These are phyloP conservation scores for Pocillopora damicornis DNA, from an alignment of 64 coral and sea anemone genomes.

Conservation along the genomic window DNA sequence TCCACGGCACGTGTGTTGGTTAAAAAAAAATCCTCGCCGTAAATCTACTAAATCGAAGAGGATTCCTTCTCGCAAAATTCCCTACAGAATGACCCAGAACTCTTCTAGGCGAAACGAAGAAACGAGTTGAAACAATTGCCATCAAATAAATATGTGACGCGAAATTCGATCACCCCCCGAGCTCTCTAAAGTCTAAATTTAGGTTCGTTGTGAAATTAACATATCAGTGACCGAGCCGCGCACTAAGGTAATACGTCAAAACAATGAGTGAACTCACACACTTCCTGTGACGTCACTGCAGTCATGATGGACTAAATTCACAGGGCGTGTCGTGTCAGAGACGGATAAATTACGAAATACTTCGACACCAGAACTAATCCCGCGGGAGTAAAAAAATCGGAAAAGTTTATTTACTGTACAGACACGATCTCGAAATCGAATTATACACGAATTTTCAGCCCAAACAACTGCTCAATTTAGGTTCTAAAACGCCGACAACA, in stretches of 20 bases:
- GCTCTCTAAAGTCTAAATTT: conserved; percentile 89
- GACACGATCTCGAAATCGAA: background rate
- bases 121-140: conserved; percentile 56
- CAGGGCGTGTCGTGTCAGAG: background rate
- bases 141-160: conserved; percentile 87
- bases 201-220: conserved; percentile 84
- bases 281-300: conserved; percentile 87
- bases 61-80: background rate
- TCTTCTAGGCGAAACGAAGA: conserved; percentile 15
- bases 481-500: background rate
- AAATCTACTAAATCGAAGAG: conserved; percentile 16
- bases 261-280: conserved; percentile 90
- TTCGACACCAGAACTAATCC: conserved; percentile 5
- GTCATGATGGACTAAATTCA: conserved; percentile 2
- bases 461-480: background rate
- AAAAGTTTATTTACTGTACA: background rate
- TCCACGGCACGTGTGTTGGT: conserved; percentile 32
- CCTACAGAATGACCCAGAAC: conserved; percentile 26
- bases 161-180: conserved; percentile 89
- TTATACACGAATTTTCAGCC: background rate
- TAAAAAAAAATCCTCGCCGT: conserved; percentile 11
- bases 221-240: conserved; percentile 66
- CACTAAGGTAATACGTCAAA: conserved; percentile 85
- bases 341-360: conserved; percentile 1
- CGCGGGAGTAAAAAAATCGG: background rate